These are phyloP conservation scores for Drosophila hamatofila DNA, from an alignment of 2,888 invertebrate species.

Conservation along the genomic window DNA sequence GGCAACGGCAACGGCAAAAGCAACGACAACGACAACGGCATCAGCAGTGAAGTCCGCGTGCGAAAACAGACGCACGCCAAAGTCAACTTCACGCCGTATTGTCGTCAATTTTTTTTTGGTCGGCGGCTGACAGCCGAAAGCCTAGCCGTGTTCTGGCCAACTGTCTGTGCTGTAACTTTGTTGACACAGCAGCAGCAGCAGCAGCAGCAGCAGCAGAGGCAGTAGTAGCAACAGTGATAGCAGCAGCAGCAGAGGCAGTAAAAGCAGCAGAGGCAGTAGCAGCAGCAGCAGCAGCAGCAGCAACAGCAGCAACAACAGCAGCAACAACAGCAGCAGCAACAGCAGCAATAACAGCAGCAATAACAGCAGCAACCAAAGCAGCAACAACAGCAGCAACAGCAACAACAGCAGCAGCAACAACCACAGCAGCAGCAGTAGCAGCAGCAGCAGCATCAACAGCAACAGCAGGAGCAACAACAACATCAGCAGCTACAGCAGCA, in stretches of 20 bases:
- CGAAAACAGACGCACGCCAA: slow-evolving; percentile 58
- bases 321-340: neutral
- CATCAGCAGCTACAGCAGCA: no score
- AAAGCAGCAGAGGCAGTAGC: no score
- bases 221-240: no score
- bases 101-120: slow-evolving; percentile 56
- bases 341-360: no score
- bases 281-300: no score
- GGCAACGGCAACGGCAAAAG: slow-evolving; percentile 7
- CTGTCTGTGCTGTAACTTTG: slow-evolving; percentile 48
- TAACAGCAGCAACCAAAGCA: no score
- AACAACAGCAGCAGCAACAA: no score
- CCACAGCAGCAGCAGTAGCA: slow-evolving; percentile 26
- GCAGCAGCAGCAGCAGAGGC: neutral
- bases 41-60: slow-evolving; percentile 30
- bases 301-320: slow-evolving; percentile 8
- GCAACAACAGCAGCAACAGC: no score
- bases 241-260: no score
- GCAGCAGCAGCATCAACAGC: neutral
- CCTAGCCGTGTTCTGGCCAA: slow-evolving; percentile 48
- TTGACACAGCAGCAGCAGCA: slow-evolving; percentile 43
- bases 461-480: no score
- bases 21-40: neutral
- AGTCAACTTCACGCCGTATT: slow-evolving; percentile 73
- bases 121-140: slow-evolving; percentile 4